phyloP scores from a whole-genome alignment of 2,888 invertebrate genomes.

The Andrena flavipes region DNA sequence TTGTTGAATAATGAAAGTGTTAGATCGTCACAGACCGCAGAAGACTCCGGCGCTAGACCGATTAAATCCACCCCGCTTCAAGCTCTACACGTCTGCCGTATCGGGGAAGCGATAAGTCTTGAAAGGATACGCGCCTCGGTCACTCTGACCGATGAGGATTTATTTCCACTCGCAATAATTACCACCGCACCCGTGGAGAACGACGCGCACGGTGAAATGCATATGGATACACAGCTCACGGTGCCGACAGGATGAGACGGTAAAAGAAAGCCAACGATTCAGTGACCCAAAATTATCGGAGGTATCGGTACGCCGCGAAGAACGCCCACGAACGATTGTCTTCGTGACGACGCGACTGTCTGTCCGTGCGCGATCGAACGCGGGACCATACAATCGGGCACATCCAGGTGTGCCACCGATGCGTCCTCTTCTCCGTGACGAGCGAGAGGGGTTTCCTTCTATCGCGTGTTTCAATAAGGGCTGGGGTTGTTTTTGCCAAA shows the following conservation, averaged over 20 bases:
- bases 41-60: neutral
- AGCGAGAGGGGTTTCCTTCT: neutral
- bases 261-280: constrained; percentile 65
- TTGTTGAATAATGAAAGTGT: neutral
- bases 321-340: constrained; percentile 71
- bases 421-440: neutral
- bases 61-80: constrained; percentile 5
- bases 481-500: too few relatives aligned
- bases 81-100: neutral
- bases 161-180: constrained; percentile 67
- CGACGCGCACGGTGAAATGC: neutral
- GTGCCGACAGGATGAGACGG: constrained; percentile 30
- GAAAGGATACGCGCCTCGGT: constrained; percentile 43
- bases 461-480: neutral
- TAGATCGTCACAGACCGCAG: neutral
- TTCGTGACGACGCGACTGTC: constrained; percentile 36
- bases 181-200: constrained; percentile 19
- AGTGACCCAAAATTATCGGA: constrained; percentile 78
- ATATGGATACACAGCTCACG: constrained; percentile 7
- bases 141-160: constrained; percentile 52
- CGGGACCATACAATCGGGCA: constrained; percentile 41
- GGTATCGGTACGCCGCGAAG: constrained; percentile 35
- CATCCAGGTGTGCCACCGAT: constrained; percentile 51
- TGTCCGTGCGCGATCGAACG: constrained; percentile 7
- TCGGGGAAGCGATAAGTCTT: constrained; percentile 41